A percentile compares a stretch with the other conserved stretches of the same genome.
phyloP scores from a whole-genome alignment of 2,797 vertebrate genomes.

The Pithecia hirsuta region DNA sequence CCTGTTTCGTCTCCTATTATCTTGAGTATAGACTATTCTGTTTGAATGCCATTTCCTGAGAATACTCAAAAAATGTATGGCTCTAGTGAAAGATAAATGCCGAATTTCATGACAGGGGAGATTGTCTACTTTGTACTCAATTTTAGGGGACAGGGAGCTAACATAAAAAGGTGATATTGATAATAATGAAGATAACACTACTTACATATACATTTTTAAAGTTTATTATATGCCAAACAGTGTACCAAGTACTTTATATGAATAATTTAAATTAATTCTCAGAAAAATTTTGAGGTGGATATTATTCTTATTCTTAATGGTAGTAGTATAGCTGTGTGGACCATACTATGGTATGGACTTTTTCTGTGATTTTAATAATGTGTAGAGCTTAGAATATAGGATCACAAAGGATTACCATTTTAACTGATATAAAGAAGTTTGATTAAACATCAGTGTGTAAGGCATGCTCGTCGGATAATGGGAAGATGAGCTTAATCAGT shows the following conservation, averaged over 20 bases:
- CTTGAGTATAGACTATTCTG: neutral
- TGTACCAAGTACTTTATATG: neutral
- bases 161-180: neutral
- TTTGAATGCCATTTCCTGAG: neutral
- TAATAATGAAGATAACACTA: neutral
- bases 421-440: neutral
- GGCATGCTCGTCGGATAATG: neutral
- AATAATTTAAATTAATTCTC: neutral
- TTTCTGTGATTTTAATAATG: neutral
- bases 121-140: neutral
- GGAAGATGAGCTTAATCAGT: neutral
- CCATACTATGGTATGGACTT: neutral
- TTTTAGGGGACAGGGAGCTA: fast-evolving
- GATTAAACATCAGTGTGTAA: neutral
- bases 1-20: neutral
- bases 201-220: neutral
- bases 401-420: neutral
- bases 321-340: neutral
- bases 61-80: neutral
- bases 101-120: neutral
- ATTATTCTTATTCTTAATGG: neutral
- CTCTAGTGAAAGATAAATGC: neutral
- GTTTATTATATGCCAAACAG: neutral
- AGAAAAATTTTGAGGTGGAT: neutral
- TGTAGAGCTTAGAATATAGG: neutral